Evolutionary conservation across 64 coral and sea anemone genomes (phyloP), one percentile per base, ranked within the genome.

Genomic region (Actinia equina): DNA sequence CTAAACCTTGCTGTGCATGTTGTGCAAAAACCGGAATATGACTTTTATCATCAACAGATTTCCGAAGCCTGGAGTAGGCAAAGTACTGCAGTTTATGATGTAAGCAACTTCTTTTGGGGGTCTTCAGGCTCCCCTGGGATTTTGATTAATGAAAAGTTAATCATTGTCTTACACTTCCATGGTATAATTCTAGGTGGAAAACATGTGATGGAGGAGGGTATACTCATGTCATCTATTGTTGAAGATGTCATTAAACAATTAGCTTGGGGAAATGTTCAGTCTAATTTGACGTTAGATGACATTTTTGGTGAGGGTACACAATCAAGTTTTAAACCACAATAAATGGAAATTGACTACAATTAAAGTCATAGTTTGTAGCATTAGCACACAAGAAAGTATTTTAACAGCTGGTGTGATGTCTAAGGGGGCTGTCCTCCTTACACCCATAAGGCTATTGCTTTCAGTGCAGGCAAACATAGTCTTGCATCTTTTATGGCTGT

Each of bases 91-190:
- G 30, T 17, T 26, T 79, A 79, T 44, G 44, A 79, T 79, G 76
- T 79, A 11, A 79, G 76, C 44, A 79, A 41, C 5, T 79, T 79
- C 76, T 79, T 79, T 45, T 41, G 44, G 76, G 76, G 76, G 26
- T 79, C 76, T 14, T 79, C 76, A 79, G 76, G 76, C 13, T 79
- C 76, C 27, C 76, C 76, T 79, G 76, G 76, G 4, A 3, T 79
- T 6, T 44, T 79, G 7, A 18, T 79, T 41, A 7, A 79, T 44
- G 76, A 41, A 43, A 79, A 79, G 17, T 17, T 43, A 6, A 17
- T 79, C 0, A 20, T 79, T 79, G 76, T 79, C 3, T 13, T 79
- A 46, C 76, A 79, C 14, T 17, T 37, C 27, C 8, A 17, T 43
- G 76, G 76, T 78, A 12, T 64, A 64, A 16, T 43, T 15, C 27